Percentiles rank a stretch among this genome's conserved stretches.
These are phyloP conservation scores for Danio jaintianensis DNA, from an alignment of 2,797 vertebrate species.

Conservation along the genomic window DNA sequence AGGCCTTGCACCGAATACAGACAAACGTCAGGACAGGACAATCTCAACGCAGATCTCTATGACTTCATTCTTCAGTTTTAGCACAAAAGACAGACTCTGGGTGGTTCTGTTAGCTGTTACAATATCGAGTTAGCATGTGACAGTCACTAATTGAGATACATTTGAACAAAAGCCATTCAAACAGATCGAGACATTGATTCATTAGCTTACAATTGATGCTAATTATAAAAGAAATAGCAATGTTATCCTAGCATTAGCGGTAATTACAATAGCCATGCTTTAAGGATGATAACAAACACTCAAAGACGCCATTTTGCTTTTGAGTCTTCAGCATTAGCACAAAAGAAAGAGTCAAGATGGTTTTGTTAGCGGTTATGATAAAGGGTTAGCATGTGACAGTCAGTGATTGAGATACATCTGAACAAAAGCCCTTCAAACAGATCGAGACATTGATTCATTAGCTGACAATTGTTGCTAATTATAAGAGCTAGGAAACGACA, in stretches of 20 bases:
- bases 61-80: slow-evolving; percentile 22
- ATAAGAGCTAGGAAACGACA: neutral
- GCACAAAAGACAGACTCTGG: neutral
- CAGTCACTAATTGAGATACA: neutral
- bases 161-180: neutral
- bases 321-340: neutral
- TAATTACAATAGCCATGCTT: no score
- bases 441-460: neutral
- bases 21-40: neutral
- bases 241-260: no score
- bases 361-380: neutral
- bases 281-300: no score
- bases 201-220: no score
- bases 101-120: neutral
- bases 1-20: neutral
- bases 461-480: neutral
- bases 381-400: neutral
- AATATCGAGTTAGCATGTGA: slow-evolving; percentile 1
- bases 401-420: neutral
- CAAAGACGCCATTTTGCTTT: no score
- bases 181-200: no score
- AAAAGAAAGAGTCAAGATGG: neutral
- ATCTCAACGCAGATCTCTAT: neutral
- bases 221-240: no score
- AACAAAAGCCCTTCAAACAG: neutral